Evolutionary conservation across 2,888 invertebrate species (phyloP).

Genomic region (Lasioglossum villosulum): DNA sequence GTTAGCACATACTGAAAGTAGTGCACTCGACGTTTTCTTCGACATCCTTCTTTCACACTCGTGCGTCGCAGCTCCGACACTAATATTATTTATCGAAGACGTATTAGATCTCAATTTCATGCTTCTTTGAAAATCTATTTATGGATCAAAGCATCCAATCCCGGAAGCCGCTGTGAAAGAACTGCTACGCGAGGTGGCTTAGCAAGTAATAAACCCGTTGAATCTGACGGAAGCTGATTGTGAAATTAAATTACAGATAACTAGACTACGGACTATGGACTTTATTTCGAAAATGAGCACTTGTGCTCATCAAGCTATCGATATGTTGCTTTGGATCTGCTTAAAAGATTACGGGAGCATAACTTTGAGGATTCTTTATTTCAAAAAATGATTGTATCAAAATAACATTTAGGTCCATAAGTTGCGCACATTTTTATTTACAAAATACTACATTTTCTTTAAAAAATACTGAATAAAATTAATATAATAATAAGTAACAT

Average conservation of each 20-base stretch:
- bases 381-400: too few relatives aligned
- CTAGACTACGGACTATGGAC: neutral
- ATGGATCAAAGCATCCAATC: neutral
- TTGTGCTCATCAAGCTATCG: neutral
- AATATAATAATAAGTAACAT: too few relatives aligned
- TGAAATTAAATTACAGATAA: neutral
- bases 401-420: too few relatives aligned
- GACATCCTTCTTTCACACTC: neutral
- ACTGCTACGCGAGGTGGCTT: neutral
- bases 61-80: neutral
- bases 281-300: neutral
- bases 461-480: too few relatives aligned
- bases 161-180: neutral
- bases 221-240: neutral
- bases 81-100: slow-evolving; percentile 15
- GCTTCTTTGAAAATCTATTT: neutral
- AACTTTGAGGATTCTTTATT: too few relatives aligned
- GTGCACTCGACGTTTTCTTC: slow-evolving; percentile 30
- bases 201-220: neutral
- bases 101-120: neutral
- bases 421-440: too few relatives aligned
- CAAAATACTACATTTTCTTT: too few relatives aligned
- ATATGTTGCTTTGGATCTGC: neutral
- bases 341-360: neutral
- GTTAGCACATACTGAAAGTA: slow-evolving; percentile 40